A percentile compares a stretch with the other conserved stretches of the same genome.
phyloP scores from a whole-genome alignment of 2,797 vertebrate species.

The Odontamblyopus lacepedii region DNA sequence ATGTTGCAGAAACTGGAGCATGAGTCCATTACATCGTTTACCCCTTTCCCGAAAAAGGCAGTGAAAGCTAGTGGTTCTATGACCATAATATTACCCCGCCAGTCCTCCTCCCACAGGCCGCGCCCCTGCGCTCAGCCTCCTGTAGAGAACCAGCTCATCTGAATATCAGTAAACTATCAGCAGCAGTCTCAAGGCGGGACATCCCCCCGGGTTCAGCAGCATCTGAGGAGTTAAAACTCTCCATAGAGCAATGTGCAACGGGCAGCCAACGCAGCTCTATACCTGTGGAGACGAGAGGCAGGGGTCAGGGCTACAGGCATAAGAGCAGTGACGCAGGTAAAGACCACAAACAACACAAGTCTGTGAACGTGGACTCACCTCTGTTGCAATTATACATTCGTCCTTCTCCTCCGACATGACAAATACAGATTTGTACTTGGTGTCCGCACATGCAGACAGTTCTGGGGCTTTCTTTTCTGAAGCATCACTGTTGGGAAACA shows the following conservation, averaged over 20 bases:
- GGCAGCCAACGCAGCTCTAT: conserved; percentile 84
- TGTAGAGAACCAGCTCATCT: conserved; percentile 98
- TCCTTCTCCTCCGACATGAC: conserved; percentile 98
- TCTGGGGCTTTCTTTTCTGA: conserved; percentile 89
- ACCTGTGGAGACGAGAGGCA: conserved; percentile 75
- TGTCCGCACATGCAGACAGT: conserved; percentile 87
- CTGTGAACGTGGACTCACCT: conserved; percentile 78
- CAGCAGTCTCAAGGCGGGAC: conserved; percentile 91
- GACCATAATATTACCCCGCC: conserved; percentile 60
- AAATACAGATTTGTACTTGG: conserved; percentile 99
- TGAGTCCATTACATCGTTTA: conserved; percentile 28
- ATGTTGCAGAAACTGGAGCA: conserved; percentile 72
- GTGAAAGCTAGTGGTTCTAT: conserved; percentile 61
- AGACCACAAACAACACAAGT: background rate
- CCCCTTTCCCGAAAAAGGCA: conserved; percentile 35
- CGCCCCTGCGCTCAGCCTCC: conserved; percentile 83
- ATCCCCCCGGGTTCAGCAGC: conserved; percentile 93
- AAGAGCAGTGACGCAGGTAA: background rate
- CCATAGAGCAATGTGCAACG: conserved; percentile 83
- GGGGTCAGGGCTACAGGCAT: background rate
- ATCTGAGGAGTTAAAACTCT: conserved; percentile 92
- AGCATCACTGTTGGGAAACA: conserved; percentile 77
- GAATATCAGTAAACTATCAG: conserved; percentile 90
- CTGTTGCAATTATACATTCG: conserved; percentile 98
- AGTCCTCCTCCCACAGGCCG: conserved; percentile 77